Base-by-base conservation (phyloP, 2,888 invertebrate genomes). In the Acrocyrtus sp. region DNA sequence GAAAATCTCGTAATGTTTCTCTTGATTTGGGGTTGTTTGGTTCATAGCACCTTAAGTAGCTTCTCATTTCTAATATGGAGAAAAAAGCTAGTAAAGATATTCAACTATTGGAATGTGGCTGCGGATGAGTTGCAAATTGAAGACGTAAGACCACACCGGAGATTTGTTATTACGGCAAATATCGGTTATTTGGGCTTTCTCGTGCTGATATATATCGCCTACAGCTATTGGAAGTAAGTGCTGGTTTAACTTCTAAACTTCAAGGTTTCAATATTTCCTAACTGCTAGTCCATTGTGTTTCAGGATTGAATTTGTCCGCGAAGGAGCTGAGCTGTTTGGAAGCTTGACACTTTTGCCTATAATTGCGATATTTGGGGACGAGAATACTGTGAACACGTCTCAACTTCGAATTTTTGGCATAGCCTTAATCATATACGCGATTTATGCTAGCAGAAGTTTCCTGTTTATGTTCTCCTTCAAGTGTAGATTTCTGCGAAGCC, bases 1-100 rank as follows among this genome's bases (percentile, higher is more conserved):
- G 8, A 68, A 19, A 81, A 80, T 65, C 34, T 81, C 12, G 78
- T 81, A 8, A 75, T 79, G 2, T 81, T 79, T 62, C 75, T 81
- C 1, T 43, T 81, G 0, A 74, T 79, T 27, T 81, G 81, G 81
- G 78, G 79, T 24, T 81, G 80, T 24, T 58, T 81, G 0, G 15
- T 80, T 10, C 78, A 80, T 43, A 51, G 75, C 4, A 75, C 76
- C 0, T 43, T 81, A 24, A 74, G 74, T 21, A 80, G 72, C 45
- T 17, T 78, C 8, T 73, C 76, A 0, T 65, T 78, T 27, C 41
- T 80, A 8, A 24, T 60, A 0, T 72, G 77, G 22, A 50, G 79
- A 27, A 77, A 75, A 26, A 47, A 27, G n/a, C 51, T 78, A 15
- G 72, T 61, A 6, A 57, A 66, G 8, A 78, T 72, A 53, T 63